A percentile compares a stretch with the other conserved stretches of the same genome.
Conservation (phyloP, 2,797 vertebrate species). For the Centroberyx gerrardi region DNA sequence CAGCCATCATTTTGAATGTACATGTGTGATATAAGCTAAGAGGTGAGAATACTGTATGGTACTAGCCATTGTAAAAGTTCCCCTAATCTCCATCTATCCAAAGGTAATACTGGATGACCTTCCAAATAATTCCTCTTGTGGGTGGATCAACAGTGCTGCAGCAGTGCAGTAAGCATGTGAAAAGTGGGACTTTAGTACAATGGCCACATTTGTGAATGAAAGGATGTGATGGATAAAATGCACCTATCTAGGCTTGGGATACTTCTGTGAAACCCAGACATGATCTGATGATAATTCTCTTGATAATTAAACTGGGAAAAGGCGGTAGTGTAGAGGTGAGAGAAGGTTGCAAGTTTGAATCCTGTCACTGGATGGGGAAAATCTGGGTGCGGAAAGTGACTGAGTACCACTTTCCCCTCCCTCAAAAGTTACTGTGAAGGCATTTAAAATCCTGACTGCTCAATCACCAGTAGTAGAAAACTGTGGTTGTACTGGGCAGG, state of each 20-base stretch:
- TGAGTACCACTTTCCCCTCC: background rate
- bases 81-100: too few relatives aligned
- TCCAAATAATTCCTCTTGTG: background rate
- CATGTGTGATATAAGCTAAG: background rate
- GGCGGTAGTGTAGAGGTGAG: background rate
- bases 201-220: background rate
- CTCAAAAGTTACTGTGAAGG: background rate
- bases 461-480: too few relatives aligned
- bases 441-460: too few relatives aligned
- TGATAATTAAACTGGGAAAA: background rate
- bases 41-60: background rate
- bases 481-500: too few relatives aligned
- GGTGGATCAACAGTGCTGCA: background rate
- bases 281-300: background rate
- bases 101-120: background rate
- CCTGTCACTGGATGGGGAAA: background rate
- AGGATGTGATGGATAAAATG: background rate
- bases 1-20: background rate
- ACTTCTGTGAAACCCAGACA: background rate
- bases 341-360: background rate
- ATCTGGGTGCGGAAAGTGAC: background rate
- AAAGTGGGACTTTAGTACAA: background rate
- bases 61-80: background rate
- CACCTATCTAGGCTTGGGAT: background rate
- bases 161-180: background rate